Conservation (phyloP, 2,113 vertebrate species). For the Hepsetus odoe region DNA sequence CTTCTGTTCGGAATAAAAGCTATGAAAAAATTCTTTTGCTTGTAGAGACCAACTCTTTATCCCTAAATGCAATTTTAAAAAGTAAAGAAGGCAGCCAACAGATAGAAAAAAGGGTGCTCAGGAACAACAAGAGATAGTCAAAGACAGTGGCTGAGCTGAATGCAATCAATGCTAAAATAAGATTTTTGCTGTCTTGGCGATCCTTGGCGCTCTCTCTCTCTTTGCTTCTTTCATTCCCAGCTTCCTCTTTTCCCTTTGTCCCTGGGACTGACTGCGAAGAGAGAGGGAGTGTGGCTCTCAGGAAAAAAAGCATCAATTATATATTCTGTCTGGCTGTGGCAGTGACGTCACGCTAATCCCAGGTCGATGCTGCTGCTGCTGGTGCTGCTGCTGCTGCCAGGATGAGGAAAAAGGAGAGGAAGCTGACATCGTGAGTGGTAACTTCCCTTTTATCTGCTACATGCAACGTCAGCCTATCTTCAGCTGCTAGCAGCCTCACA, state of each 20-base stretch:
- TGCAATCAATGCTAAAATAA: conserved; percentile 16
- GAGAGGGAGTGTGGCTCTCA: conserved; percentile 36
- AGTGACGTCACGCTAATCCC: conserved; percentile 38
- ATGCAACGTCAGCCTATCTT: neutral
- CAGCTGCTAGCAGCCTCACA: neutral
- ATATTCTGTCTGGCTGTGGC: conserved; percentile 44
- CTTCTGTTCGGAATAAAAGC: neutral
- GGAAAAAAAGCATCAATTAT: conserved; percentile 46
- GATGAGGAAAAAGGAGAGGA: conserved; percentile 9
- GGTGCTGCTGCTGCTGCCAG: conserved; percentile 18
- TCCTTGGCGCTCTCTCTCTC: neutral
- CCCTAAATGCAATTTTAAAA: neutral
- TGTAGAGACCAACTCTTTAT: conserved; percentile 9
- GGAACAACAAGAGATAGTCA: conserved; percentile 3
- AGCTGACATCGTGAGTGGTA: neutral
- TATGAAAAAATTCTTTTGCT: conserved; percentile 1
- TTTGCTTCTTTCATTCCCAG: neutral
- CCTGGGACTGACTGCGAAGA: conserved; percentile 30
- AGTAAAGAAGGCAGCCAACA: conserved; percentile 12
- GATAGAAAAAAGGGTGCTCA: neutral
- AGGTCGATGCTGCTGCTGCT: conserved; percentile 23
- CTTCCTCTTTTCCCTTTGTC: conserved; percentile 37
- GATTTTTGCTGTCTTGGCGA: conserved; percentile 16
- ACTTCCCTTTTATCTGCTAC: neutral
- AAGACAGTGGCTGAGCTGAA: neutral